These are phyloP conservation scores for Vimba vimba DNA, from an alignment of 2,113 vertebrate genomes.

Conservation along the genomic window DNA sequence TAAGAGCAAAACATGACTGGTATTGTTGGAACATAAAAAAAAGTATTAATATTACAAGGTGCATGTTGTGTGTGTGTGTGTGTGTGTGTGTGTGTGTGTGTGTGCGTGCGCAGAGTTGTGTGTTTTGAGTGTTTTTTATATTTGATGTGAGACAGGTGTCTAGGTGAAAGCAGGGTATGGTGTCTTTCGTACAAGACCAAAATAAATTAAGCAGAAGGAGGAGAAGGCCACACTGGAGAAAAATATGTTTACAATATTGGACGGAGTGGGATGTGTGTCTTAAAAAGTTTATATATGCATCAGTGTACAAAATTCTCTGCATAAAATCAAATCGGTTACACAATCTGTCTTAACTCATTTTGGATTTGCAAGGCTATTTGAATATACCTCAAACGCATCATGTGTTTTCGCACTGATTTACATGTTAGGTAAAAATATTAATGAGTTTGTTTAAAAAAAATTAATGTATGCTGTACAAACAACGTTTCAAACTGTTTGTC, in stretches of 20 bases:
- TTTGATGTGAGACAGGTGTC: background rate
- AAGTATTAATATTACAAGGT: slow-evolving; percentile 54
- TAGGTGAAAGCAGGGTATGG: slow-evolving; percentile 36
- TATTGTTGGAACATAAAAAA: slow-evolving; percentile 47
- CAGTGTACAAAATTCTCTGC: slow-evolving; percentile 37
- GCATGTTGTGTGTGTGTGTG: slow-evolving; percentile 38
- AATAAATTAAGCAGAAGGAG: background rate
- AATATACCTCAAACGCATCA: slow-evolving; percentile 51
- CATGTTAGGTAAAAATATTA: background rate
- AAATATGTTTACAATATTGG: slow-evolving; percentile 46
- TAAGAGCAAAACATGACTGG: slow-evolving; percentile 22
- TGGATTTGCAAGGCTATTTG: slow-evolving; percentile 35
- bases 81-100: slow-evolving; percentile 32
- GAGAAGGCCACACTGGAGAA: background rate
- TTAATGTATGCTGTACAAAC: background rate
- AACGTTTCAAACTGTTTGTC: background rate
- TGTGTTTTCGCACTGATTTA: slow-evolving; percentile 43
- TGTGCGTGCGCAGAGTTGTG: slow-evolving; percentile 31
- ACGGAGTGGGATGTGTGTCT: background rate
- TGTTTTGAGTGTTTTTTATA: slow-evolving; percentile 28
- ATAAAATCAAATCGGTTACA: slow-evolving; percentile 12
- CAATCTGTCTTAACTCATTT: background rate
- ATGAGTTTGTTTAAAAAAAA: background rate
- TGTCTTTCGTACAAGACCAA: slow-evolving; percentile 34
- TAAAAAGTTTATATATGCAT: slow-evolving; percentile 37